Evolutionary conservation across 1,140 invertebrate species (phyloP).

Genomic region (Papilio machaon): DNA sequence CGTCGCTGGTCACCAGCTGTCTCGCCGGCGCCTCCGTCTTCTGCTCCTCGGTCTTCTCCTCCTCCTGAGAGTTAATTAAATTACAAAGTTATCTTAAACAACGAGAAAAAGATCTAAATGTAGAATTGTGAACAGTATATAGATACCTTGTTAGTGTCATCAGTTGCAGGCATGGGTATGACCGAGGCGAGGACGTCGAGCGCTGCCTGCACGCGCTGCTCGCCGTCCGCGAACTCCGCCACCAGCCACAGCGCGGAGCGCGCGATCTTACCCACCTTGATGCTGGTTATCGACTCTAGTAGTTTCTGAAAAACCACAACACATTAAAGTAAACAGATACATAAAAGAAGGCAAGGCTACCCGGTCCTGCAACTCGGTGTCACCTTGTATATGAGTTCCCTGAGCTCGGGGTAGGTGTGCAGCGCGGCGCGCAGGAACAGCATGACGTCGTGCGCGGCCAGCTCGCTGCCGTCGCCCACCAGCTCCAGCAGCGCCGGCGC

Average conservation of each 20-base stretch:
- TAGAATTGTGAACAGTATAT: neutral
- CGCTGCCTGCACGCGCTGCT: constrained; percentile 90
- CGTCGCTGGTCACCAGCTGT: constrained; percentile 97
- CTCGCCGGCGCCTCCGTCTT: constrained; percentile 66
- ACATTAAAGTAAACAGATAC: neutral
- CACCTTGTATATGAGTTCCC: constrained; percentile 82
- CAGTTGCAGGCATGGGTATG: constrained; percentile 88
- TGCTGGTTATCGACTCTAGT: constrained; percentile 91
- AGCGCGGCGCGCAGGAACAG: constrained; percentile 97
- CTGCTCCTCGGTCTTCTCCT: constrained; percentile 40
- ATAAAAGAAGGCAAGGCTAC: neutral
- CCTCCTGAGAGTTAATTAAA: constrained; percentile 39
- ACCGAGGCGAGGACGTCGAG: constrained; percentile 89
- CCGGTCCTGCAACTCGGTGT: neutral
- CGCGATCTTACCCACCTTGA: constrained; percentile 93
- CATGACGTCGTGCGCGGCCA: constrained; percentile 96
- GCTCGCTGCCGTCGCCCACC: constrained; percentile 96
- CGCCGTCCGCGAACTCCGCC: constrained; percentile 94
- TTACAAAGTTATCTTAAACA: neutral
- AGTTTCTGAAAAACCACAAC: constrained; percentile 82
- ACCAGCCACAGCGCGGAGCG: constrained; percentile 98
- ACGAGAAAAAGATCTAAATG: neutral
- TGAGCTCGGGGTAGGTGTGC: constrained; percentile 93
- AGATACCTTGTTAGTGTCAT: constrained; percentile 76
- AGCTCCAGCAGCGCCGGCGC: constrained; percentile 98